Base-by-base conservation (phyloP, 1,140 invertebrate genomes). In the Gonioctena quinquepunctata region DNA sequence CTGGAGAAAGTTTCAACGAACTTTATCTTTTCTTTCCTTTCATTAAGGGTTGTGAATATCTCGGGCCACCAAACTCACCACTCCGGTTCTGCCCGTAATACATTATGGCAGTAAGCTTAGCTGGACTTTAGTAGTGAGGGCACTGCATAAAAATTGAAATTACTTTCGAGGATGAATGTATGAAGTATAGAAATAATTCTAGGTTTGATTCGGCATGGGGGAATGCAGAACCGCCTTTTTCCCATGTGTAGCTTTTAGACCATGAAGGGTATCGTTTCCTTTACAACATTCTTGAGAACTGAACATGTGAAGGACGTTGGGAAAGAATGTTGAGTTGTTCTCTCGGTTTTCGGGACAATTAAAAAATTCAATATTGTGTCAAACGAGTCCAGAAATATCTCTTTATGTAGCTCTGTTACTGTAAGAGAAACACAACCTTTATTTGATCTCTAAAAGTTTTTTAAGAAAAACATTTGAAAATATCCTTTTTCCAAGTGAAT, bases 151-250 rank as follows among this genome's bases (percentile, higher is more conserved):
- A 59, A 23, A 25, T 23, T 25, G 21, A 6, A 42, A 42, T 42
- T 59, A 59, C 23, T 59, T 25, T 25, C 21, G n/a, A 59, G 26
- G 23, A 59, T 22, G n/a, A 13, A 26, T 22, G 23, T 52, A 18
- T 52, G 7, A 18, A 59, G 7, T 59, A 26, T 25, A 59, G 56
- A 25, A 59, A 59, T 59, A 59, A 59, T 59, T 59, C 56, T 59
- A 59, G 56, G 56, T 59, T 59, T 59, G 21, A 22, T 59, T 25
- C 21, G 56, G 56, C 21, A 59, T 59, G 21, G 21, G 21, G 56
- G 25, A 25, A 26, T 26, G 21, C 8, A 16, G 56, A 25, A 25
- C 56, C 56, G 56, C 56, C 56, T 25, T 23, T 59, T 59, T 59
- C 56, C 56, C 56, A 59, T 25, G 56, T 59, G 56, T 11, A 42